A percentile compares a stretch with the other conserved stretches of the same genome.
phyloP scores from a whole-genome alignment of 2,888 invertebrate genomes.

The Oxystoma pomonae region DNA sequence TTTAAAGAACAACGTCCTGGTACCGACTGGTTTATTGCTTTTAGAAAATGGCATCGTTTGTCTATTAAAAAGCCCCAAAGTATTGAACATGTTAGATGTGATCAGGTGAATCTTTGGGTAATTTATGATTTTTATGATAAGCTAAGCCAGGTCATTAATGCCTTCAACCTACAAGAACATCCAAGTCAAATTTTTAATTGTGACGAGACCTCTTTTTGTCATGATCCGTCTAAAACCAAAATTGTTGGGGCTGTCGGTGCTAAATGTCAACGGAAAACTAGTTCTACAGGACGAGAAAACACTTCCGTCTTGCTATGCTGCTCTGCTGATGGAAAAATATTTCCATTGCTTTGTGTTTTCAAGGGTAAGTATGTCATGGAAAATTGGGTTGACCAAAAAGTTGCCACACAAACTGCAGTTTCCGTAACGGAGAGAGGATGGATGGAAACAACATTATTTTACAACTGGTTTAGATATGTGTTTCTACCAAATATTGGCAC shows the following conservation, averaged over 20 bases:
- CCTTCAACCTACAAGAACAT: slow-evolving; percentile 15
- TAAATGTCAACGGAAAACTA: neutral
- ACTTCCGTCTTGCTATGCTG: slow-evolving; percentile 12
- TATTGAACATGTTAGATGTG: slow-evolving; percentile 15
- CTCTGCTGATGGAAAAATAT: slow-evolving; percentile 17
- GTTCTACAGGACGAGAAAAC: slow-evolving; percentile 17
- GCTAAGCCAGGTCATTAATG: neutral
- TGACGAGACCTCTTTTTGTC: slow-evolving; percentile 22
- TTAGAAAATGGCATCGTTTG: slow-evolving; percentile 12
- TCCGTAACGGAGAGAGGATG: slow-evolving; percentile 5
- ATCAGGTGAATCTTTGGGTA: neutral
- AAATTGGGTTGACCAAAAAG: slow-evolving; percentile 16
- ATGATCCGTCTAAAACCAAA: slow-evolving; percentile 23
- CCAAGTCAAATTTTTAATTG: slow-evolving; percentile 19
- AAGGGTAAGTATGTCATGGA: slow-evolving; percentile 21
- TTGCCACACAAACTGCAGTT: slow-evolving; percentile 4
- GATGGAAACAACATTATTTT: slow-evolving; percentile 9
- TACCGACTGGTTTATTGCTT: slow-evolving; percentile 15
- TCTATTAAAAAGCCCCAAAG: slow-evolving; percentile 19
- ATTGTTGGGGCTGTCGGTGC: slow-evolving; percentile 18
- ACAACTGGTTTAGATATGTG: slow-evolving; percentile 7
- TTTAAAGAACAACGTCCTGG: slow-evolving; percentile 13
- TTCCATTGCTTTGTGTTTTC: slow-evolving; percentile 18
- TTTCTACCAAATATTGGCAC: slow-evolving; percentile 7
- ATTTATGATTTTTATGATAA: neutral